Conservation (phyloP, 23 tunicate genomes). For the Botrylloides violaceus region DNA sequence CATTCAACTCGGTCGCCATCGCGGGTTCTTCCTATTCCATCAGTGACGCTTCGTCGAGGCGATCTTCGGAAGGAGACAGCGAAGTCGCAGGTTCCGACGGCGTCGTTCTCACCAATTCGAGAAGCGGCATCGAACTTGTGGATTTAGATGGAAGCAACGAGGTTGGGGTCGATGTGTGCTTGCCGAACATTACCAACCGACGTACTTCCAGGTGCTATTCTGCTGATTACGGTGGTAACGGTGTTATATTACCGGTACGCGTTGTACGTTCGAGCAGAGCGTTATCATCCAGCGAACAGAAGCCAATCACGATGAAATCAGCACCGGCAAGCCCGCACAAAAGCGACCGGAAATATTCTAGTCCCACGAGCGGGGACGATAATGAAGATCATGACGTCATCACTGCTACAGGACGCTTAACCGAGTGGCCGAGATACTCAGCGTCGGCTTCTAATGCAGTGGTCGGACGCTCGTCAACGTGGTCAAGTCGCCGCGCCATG, state of each 20-base stretch:
- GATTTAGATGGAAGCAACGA: not conserved
- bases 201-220: conserved; percentile 18
- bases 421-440: conserved; percentile 15
- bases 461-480: not conserved
- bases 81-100: conserved; percentile 10
- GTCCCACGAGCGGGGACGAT: not conserved
- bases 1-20: conserved; percentile 24
- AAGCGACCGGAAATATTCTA: not conserved
- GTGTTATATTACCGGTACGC: conserved; percentile 8
- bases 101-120: not conserved
- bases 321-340: conserved; percentile 16
- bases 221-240: conserved; percentile 1
- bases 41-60: not conserved
- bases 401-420: conserved; percentile 9
- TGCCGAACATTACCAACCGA: not conserved
- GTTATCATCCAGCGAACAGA: not conserved
- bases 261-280: conserved; percentile 12
- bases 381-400: not conserved
- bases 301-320: not conserved
- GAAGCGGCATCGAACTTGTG: conserved; percentile 2
- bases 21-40: conserved; percentile 17
- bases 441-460: not conserved
- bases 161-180: not conserved
- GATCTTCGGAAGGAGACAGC: conserved; percentile 8
- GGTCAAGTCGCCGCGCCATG: conserved; percentile 17